A percentile compares a stretch with the other conserved stretches of the same genome.
Evolutionary conservation across 2,113 vertebrate species (phyloP).

Genomic region (Micronycteris hirsuta): DNA sequence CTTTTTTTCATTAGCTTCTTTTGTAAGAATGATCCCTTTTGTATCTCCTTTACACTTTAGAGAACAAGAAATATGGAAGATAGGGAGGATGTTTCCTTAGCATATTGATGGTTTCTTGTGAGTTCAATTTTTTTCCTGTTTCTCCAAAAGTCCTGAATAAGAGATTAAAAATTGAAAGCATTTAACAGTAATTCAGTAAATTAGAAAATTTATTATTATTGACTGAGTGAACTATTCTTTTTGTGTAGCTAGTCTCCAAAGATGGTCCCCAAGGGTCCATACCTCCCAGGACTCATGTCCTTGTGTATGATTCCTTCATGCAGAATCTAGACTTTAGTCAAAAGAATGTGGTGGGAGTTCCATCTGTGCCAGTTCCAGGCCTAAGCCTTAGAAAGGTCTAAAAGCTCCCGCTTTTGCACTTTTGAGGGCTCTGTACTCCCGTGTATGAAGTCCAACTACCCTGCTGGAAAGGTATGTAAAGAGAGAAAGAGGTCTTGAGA

Average conservation of each 20-base stretch:
- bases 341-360: not conserved
- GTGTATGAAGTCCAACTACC: not conserved
- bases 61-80: not conserved
- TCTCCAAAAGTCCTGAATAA: not conserved
- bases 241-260: not conserved
- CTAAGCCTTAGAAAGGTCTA: not conserved
- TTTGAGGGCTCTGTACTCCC: not conserved
- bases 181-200: not conserved
- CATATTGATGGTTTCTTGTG: not conserved
- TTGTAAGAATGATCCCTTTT: slow-evolving; percentile 10
- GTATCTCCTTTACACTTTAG: not conserved
- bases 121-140: not conserved
- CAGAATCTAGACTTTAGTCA: not conserved
- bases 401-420: not conserved
- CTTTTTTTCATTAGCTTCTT: not conserved
- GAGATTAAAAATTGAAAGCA: not conserved
- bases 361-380: not conserved
- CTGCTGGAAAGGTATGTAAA: not conserved
- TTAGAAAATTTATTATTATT: not conserved
- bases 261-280: not conserved
- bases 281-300: not conserved
- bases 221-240: not conserved
- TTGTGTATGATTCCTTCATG: not conserved
- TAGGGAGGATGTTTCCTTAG: not conserved
- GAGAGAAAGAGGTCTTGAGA: not conserved